Base-by-base conservation (phyloP, 2,797 vertebrate genomes). In the Centropyge bicolor region DNA sequence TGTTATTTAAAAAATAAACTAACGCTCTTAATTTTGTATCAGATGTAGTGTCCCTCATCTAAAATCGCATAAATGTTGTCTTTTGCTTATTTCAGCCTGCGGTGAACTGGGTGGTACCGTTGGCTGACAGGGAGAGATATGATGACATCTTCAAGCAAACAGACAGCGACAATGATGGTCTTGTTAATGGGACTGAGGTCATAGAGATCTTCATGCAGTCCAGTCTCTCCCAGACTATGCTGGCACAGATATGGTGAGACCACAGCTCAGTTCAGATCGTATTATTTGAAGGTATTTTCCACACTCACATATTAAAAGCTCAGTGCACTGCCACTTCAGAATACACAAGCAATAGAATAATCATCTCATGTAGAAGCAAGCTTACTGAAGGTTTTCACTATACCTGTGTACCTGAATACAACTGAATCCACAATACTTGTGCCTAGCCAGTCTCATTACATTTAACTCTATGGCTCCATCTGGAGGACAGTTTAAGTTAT, bases 201-300 rank as follows among this genome's bases (percentile, higher is more conserved):
- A 99, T 98, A 59, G 98, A 99, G 87, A 98, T 99, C 94, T 99
- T 99, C 88, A 98, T 99, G 95, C 97, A 97, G 81, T 99, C 98
- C 1, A 97, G 94, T 52, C 96, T 99, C 76, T 95, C 97, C 36
- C 98, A 99, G 94, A 97, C 91, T 43, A 94, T 96, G 84, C 94
- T 99, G 63, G 98, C 98, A 22, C 98, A 99, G 86, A 98, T 99
- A 91, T 99, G 98, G 98, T 99, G 93, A 97, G 94, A 77, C 24
- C 45, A 48, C 55, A 19, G 16, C 17, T 70, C 38, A 38, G 22
- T 55, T 78, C 55, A 48, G 5, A 55, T 41, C 0, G 3, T 5
- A 27, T 67, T 14, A 36, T 59, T 49, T 38, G 13, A 17, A 67
- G 1, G 46, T 31, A 1, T 60, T 57, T 54, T 51, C 8, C 19